These are phyloP conservation scores for Climacteris rufus DNA, from an alignment of 2,113 vertebrate species.

Conservation along the genomic window DNA sequence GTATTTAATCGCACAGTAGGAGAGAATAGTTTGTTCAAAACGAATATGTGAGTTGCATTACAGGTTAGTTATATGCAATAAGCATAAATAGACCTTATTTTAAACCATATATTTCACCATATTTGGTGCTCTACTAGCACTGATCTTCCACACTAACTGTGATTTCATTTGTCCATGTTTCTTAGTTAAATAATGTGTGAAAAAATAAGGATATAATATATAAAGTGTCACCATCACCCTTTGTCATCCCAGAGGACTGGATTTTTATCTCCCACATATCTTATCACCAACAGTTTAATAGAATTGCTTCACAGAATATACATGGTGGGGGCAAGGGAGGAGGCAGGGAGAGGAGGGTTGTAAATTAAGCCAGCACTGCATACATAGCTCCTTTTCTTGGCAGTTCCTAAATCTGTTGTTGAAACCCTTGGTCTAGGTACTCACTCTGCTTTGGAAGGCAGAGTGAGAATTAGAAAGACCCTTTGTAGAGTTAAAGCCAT, in stretches of 20 bases:
- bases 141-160: neutral
- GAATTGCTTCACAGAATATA: neutral
- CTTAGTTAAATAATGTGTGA: neutral
- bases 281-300: neutral
- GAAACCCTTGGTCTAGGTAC: neutral
- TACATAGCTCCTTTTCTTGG: neutral
- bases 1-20: neutral
- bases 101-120: neutral
- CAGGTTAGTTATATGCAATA: neutral
- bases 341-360: too few relatives aligned
- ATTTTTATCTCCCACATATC: neutral
- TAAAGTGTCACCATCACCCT: neutral
- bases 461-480: neutral
- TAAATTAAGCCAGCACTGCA: neutral
- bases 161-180: neutral
- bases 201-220: neutral
- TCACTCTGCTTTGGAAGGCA: neutral
- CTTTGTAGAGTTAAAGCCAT: neutral
- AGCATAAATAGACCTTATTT: neutral
- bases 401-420: neutral
- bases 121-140: neutral
- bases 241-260: accelerated
- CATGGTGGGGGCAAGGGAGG: too few relatives aligned
- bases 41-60: neutral
- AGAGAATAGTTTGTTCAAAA: neutral